phyloP scores from a whole-genome alignment of 1,140 invertebrate genomes.

The Ostrea edulis region DNA sequence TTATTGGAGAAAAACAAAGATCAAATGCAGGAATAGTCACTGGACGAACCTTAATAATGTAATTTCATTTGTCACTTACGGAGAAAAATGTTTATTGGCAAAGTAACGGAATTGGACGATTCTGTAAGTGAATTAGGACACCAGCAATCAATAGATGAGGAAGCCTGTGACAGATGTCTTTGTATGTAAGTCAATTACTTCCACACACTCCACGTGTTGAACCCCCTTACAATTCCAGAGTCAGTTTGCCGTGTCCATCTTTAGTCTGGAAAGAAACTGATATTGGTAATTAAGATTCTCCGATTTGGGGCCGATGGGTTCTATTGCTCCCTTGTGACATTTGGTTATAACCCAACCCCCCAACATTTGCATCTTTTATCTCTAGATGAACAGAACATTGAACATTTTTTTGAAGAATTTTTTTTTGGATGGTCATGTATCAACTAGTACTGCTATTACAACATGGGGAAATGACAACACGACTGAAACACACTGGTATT shows the following conservation, averaged over 20 bases:
- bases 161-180: background rate
- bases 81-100: constrained; percentile 21
- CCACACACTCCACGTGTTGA: background rate
- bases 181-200: background rate
- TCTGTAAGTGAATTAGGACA: background rate
- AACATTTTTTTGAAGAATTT: background rate
- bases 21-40: background rate
- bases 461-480: too few relatives aligned
- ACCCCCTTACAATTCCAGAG: background rate
- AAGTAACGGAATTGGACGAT: background rate
- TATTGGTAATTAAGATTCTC: too few relatives aligned
- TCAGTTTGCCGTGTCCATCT: too few relatives aligned
- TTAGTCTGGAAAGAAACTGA: too few relatives aligned
- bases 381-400: background rate
- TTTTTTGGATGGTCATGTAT: background rate
- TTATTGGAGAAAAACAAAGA: background rate
- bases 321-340: too few relatives aligned
- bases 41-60: background rate
- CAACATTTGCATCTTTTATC: background rate
- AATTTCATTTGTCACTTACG: constrained; percentile 18
- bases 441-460: too few relatives aligned
- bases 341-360: background rate
- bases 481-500: too few relatives aligned
- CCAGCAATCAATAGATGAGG: background rate
- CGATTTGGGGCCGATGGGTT: too few relatives aligned